Evolutionary conservation across 2,113 vertebrate species (phyloP).

Genomic region (Eublepharis macularius): DNA sequence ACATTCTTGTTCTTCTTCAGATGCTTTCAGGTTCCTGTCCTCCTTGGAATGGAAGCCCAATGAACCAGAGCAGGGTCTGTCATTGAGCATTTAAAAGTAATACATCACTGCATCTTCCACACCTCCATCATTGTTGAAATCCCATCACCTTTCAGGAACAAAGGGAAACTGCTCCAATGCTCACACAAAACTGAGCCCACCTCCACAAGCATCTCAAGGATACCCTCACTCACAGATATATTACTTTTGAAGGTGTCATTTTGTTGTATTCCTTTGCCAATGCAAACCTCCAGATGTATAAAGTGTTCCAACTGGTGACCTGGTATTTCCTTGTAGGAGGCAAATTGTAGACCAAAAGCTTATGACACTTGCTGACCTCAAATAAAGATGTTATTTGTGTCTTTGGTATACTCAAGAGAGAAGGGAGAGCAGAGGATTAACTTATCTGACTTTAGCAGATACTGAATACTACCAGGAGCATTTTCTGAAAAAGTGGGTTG

Average conservation of each 20-base stretch:
- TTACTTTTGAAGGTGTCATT: not conserved
- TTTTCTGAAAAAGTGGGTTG: not conserved
- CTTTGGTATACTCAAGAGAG: not conserved
- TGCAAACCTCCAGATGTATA: not conserved
- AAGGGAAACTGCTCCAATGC: not conserved
- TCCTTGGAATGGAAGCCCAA: slow-evolving; percentile 5
- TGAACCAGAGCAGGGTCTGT: not conserved
- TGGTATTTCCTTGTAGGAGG: not conserved
- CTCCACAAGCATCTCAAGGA: not conserved
- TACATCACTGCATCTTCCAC: not conserved
- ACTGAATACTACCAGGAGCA: not conserved
- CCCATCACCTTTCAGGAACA: not conserved
- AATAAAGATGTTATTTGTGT: not conserved
- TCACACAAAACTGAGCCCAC: not conserved
- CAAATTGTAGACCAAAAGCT: not conserved
- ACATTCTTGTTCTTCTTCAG: slow-evolving; percentile 1
- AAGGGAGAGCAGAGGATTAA: not conserved
- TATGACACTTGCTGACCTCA: not conserved
- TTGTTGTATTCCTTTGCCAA: not conserved
- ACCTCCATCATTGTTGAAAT: not conserved
- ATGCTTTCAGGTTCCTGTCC: not conserved
- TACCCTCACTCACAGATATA: not conserved
- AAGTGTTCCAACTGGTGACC: not conserved
- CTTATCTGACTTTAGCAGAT: not conserved
- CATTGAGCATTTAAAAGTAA: not conserved